phyloP scores from a whole-genome alignment of 2,113 vertebrate species.

The Mionectes macconnelli region DNA sequence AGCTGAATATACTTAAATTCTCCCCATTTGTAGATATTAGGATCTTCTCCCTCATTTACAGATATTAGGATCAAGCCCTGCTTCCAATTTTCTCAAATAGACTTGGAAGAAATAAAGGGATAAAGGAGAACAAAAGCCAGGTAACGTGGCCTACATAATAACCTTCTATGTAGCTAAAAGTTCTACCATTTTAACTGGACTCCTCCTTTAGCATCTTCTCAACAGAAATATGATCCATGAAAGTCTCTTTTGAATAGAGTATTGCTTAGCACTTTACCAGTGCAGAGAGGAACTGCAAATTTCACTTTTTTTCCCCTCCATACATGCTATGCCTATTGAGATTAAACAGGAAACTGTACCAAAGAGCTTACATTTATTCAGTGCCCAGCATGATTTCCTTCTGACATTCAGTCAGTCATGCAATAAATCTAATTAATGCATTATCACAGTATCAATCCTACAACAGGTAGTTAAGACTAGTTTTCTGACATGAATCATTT shows the following conservation, averaged over 20 bases:
- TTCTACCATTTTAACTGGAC: not conserved
- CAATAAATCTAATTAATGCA: not conserved
- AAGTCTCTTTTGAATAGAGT: not conserved
- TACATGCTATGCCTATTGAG: not conserved
- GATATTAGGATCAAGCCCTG: not conserved
- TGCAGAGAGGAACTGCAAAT: not conserved
- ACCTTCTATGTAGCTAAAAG: not conserved
- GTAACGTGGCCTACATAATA: not conserved
- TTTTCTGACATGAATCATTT: not conserved
- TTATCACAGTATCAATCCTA: not conserved
- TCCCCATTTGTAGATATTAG: not conserved
- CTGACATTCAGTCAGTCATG: not conserved
- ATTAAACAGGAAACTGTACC: not conserved
- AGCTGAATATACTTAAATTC: not conserved
- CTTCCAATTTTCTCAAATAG: not conserved
- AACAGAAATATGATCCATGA: not conserved
- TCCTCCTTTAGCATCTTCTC: not conserved
- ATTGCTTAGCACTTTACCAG: not conserved
- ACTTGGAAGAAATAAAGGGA: not conserved
- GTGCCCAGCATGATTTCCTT: not conserved
- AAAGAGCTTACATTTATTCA: not conserved
- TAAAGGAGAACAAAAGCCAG: not conserved
- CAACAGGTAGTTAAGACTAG: not conserved
- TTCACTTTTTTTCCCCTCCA: not conserved
- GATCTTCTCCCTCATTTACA: not conserved